A percentile compares a stretch with the other conserved stretches of the same genome.
Conservation (phyloP, 1,140 invertebrate genomes). For the Drosophila seguyi region DNA sequence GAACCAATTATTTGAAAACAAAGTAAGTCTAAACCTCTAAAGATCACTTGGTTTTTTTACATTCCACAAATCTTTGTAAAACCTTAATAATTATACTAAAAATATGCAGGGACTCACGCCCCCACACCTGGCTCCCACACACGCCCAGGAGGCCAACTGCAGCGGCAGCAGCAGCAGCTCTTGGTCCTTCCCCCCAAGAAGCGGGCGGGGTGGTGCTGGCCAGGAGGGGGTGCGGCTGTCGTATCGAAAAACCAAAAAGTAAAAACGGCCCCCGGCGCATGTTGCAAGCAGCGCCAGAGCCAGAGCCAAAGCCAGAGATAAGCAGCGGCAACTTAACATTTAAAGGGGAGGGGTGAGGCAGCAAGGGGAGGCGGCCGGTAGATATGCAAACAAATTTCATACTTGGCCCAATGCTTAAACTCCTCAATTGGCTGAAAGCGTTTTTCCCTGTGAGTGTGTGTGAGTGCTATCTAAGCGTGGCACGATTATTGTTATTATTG, state of each 20-base stretch:
- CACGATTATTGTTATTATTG: constrained; percentile 84
- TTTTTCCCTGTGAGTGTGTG: constrained; percentile 45
- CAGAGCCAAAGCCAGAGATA: constrained; percentile 59
- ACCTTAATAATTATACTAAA: background rate
- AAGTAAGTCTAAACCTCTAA: too few species aligned
- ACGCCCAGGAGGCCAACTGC: constrained; percentile 57
- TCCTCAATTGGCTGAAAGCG: constrained; percentile 81
- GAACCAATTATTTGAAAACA: too few species aligned
- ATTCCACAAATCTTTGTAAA: too few species aligned
- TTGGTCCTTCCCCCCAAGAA: constrained; percentile 23
- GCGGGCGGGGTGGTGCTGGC: constrained; percentile 4
- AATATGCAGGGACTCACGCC: background rate
- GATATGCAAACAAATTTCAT: constrained; percentile 78
- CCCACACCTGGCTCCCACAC: constrained; percentile 29
- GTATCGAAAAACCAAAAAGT: constrained; percentile 82
- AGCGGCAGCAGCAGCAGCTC: constrained; percentile 48
- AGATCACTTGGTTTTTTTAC: too few species aligned
- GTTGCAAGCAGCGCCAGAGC: constrained; percentile 77
- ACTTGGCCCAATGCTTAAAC: constrained; percentile 84
- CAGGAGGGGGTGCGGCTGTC: constrained; percentile 40
- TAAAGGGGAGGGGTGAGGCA: constrained; percentile 9
- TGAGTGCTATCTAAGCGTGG: constrained; percentile 75
- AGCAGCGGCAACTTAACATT: constrained; percentile 78
- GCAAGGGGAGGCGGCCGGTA: background rate
- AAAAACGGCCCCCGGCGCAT: constrained; percentile 74